A percentile compares a stretch with the other conserved stretches of the same genome.
phyloP scores from a whole-genome alignment of 1,140 invertebrate species.

The Colletes latitarsis region DNA sequence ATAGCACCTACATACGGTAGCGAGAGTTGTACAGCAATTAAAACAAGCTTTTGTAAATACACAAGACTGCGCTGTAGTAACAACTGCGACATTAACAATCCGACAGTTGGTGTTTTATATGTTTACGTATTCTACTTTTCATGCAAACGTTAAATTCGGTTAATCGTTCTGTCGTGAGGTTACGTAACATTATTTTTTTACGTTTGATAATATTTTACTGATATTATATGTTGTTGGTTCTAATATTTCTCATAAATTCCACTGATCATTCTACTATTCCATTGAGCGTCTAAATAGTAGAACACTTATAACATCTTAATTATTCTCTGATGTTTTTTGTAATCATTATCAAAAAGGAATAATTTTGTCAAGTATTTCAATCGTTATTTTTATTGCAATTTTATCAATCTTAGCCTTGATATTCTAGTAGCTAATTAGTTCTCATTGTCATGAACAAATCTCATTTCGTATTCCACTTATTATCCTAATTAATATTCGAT shows the following conservation, averaged over 20 bases:
- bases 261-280: too few species aligned
- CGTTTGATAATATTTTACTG: neutral
- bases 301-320: too few species aligned
- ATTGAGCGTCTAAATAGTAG: too few species aligned
- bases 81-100: constrained; percentile 22
- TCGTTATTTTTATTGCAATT: too few species aligned
- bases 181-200: neutral
- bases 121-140: constrained; percentile 16
- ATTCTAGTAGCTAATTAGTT: neutral
- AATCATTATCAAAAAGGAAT: too few species aligned
- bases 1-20: neutral
- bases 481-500: constrained; percentile 39
- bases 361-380: too few species aligned
- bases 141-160: neutral
- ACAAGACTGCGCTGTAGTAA: neutral
- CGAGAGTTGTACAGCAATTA: constrained; percentile 17
- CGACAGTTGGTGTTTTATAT: constrained; percentile 11
- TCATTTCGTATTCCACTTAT: constrained; percentile 19
- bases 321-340: too few species aligned
- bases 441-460: neutral
- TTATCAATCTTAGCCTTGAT: neutral
- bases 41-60: constrained; percentile 22
- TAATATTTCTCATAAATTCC: too few species aligned
- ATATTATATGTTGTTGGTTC: too few species aligned
- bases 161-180: neutral